Evolutionary conservation across 2,888 invertebrate genomes (phyloP).

Genomic region (Syrphus vitripennis): DNA sequence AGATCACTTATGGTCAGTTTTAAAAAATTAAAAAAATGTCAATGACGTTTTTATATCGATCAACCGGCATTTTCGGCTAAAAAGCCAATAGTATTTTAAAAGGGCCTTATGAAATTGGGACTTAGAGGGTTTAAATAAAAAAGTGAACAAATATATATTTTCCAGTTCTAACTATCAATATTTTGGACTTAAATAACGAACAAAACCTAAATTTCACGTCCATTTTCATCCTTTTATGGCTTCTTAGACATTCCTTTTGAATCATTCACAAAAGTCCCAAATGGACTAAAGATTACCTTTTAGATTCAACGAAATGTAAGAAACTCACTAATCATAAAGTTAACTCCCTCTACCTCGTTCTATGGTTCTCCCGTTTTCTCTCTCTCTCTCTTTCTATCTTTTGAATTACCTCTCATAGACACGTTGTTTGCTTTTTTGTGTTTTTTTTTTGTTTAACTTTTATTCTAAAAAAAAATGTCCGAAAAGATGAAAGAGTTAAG

Average conservation of each 20-base stretch:
- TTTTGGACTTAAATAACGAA: not conserved
- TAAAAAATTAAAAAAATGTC: too few relatives aligned
- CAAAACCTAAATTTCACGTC: not conserved
- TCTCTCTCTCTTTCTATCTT: not conserved
- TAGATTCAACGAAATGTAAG: not conserved
- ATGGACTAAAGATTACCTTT: not conserved
- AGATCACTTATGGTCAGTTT: too few relatives aligned
- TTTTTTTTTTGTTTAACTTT: not conserved
- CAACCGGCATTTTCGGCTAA: too few relatives aligned
- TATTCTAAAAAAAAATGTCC: conserved; percentile 44
- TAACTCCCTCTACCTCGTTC: conserved; percentile 25
- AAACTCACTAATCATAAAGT: conserved; percentile 39
- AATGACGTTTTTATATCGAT: too few relatives aligned
- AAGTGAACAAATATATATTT: too few relatives aligned
- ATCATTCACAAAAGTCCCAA: not conserved
- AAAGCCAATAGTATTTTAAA: too few relatives aligned
- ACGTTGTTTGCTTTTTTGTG: not conserved
- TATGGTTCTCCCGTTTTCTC: not conserved
- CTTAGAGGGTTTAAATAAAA: too few relatives aligned
- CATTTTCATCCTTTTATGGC: not conserved
- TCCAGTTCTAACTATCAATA: too few relatives aligned
- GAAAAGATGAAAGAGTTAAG: conserved; percentile 60
- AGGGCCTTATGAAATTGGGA: too few relatives aligned
- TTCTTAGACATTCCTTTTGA: not conserved
- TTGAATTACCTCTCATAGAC: not conserved